Evolutionary conservation across 2,797 vertebrate genomes (phyloP).

Genomic region (Macropodus opercularis): DNA sequence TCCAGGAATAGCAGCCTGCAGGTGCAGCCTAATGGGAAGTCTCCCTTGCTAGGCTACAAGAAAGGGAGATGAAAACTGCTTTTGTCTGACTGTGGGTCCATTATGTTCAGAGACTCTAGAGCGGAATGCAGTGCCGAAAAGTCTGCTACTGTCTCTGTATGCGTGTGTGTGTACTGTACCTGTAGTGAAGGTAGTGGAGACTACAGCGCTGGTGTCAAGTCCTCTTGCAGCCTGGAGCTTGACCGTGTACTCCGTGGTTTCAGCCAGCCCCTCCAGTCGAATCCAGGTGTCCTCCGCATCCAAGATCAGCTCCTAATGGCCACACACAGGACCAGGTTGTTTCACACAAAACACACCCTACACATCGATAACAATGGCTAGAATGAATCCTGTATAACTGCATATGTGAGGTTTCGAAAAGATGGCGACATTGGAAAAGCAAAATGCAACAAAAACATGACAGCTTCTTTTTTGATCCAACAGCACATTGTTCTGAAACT

Average conservation of each 20-base stretch:
- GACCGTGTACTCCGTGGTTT: conserved; percentile 92
- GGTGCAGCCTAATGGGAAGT: conserved; percentile 43
- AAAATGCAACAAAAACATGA: conserved; percentile 18
- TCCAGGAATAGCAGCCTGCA: conserved; percentile 21
- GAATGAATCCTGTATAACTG: too few relatives aligned
- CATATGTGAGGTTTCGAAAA: not conserved
- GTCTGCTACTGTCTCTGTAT: conserved; percentile 11
- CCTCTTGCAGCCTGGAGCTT: conserved; percentile 91
- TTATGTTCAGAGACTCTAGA: conserved; percentile 27
- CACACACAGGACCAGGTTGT: not conserved
- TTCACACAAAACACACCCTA: conserved; percentile 1
- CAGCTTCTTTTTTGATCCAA: conserved; percentile 1
- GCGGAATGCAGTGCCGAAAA: conserved; percentile 25
- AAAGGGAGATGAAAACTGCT: conserved; percentile 20
- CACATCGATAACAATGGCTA: not conserved
- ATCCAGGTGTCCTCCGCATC: conserved; percentile 98
- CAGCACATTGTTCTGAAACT: conserved; percentile 4
- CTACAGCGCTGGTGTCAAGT: conserved; percentile 83
- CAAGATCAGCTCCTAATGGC: conserved; percentile 93
- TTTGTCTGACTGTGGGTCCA: conserved; percentile 26
- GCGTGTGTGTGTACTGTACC: conserved; percentile 73
- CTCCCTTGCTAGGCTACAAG: conserved; percentile 10
- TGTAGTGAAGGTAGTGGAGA: conserved; percentile 90
- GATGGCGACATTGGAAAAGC: conserved; percentile 23
- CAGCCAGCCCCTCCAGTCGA: conserved; percentile 91